Conservation (phyloP, 92 coral and sea anemone species). For the Micromussa lordhowensis region DNA sequence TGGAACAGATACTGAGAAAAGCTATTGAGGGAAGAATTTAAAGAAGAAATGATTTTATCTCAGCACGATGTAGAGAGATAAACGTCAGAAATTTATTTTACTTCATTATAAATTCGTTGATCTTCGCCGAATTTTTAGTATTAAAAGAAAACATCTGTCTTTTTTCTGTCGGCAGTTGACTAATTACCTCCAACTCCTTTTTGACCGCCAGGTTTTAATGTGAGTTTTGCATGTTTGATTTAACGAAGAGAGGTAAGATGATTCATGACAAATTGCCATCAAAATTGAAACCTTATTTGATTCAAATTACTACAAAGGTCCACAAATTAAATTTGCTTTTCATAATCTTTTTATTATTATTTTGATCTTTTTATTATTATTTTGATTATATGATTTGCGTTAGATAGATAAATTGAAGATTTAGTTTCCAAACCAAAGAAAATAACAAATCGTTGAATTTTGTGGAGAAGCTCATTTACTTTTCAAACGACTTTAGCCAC, state of each 20-base stretch:
- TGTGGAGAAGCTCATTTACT: too few relatives aligned
- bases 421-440: too few relatives aligned
- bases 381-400: too few relatives aligned
- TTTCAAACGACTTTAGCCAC: too few relatives aligned
- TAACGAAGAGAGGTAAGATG: neutral
- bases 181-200: neutral
- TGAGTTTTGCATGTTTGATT: neutral
- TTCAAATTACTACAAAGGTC: neutral
- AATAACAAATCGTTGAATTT: too few relatives aligned
- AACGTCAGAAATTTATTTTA: neutral
- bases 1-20: neutral
- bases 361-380: too few relatives aligned
- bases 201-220: neutral
- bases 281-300: neutral
- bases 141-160: neutral
- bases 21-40: neutral
- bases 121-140: neutral
- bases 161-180: neutral
- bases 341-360: too few relatives aligned
- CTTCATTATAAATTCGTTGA: neutral
- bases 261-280: neutral
- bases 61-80: neutral
- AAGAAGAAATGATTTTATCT: neutral
- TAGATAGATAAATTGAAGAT: too few relatives aligned
- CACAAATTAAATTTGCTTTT: too few relatives aligned